Base-by-base conservation (phyloP, 2,888 invertebrate species). In the Caenorhabditis wallacei region DNA sequence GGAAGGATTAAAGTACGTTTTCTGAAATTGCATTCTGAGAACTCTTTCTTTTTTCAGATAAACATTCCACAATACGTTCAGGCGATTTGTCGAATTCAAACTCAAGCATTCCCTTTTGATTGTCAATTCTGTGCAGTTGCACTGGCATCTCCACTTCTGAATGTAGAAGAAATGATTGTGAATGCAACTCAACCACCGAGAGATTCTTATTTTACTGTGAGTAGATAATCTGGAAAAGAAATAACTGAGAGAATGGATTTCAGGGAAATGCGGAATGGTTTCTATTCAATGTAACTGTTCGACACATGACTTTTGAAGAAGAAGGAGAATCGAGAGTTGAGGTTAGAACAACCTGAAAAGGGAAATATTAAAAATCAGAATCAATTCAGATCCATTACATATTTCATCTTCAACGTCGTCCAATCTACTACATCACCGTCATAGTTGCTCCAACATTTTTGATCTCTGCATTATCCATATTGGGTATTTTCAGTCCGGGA, bases 201-300 rank as follows among this genome's bases (percentile, higher is more conserved):
- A 18, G 90, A 90, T 57, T 88, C 89, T 1, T 90, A 90, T 78
- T 90, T 90, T 78, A 81, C 89, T 51, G 89, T 88, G 4, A 53
- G 68, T 26, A 13, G 8, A 16, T 24, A 3, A 30, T 30, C 8
- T 30, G 30, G 8, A 30, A 13, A 30, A 30, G 13, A 43, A 35
- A 37, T 22, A 13, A 35, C 26, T 37, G 51, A 37, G 40, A 66
- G 35, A 35, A n/a, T 20, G 22, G 20, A n/a, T n/a, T 85, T 59
- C 30, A 85, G 87, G 90, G 90, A n/a, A 90, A 90, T 69, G 90
- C 90, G 2, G 90, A 90, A 75, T 90, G 90, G 90, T 84, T 81
- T 18, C 51, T 89, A n/a, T 84, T 88, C 75, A 90, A 89, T 76
- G 89, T 90, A 8, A 88, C 90, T 8, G 90, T 90, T 8, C 57